phyloP scores from a whole-genome alignment of 1,140 invertebrate genomes.

The Pteromalus puparum region DNA sequence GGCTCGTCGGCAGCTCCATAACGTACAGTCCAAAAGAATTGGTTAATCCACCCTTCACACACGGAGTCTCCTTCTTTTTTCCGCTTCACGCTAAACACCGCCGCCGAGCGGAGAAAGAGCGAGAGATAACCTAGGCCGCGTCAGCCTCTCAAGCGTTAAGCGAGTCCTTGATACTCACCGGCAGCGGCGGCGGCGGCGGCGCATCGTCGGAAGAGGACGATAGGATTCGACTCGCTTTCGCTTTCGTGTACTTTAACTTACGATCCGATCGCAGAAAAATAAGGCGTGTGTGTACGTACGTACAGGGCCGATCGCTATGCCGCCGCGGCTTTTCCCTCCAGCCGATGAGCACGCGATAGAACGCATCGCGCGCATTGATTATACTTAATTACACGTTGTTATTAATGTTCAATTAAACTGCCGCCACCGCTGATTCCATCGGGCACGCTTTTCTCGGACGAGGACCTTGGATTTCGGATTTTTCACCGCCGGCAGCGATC shows the following conservation, averaged over 20 bases:
- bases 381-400: constrained; percentile 47
- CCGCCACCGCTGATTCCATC: constrained; percentile 33
- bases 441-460: too few species aligned
- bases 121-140: constrained; percentile 61
- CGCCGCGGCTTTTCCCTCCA: constrained; percentile 5
- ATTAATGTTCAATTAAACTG: constrained; percentile 50
- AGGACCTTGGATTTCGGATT: not conserved
- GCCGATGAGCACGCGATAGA: constrained; percentile 35
- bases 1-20: not conserved
- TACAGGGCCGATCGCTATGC: constrained; percentile 39
- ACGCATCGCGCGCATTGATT: constrained; percentile 36
- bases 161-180: constrained; percentile 61
- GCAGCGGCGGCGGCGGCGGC: not conserved
- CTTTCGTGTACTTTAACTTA: not conserved
- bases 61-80: not conserved
- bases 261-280: constrained; percentile 19
- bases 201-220: constrained; percentile 15
- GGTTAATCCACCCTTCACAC: not conserved
- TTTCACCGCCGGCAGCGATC: too few species aligned
- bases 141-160: constrained; percentile 66
- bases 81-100: not conserved
- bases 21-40: not conserved
- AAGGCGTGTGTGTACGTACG: not conserved
- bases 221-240: constrained; percentile 29
- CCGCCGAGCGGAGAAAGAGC: not conserved